Evolutionary conservation across 2,797 vertebrate species (phyloP).

Genomic region (Tiaroga cobitis): DNA sequence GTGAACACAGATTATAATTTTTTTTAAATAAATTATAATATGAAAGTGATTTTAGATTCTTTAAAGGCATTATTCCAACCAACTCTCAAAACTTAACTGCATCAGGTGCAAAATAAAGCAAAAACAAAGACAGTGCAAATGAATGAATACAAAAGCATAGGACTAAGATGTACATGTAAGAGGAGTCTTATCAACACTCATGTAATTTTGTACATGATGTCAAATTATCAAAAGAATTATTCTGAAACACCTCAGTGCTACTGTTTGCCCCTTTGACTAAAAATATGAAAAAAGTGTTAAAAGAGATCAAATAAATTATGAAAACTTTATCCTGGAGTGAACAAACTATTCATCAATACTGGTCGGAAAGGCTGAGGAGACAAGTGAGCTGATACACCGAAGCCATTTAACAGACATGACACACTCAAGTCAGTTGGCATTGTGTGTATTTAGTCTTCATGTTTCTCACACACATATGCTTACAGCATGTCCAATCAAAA

Average conservation of each 20-base stretch:
- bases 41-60: conserved; percentile 1
- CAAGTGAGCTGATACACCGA: conserved; percentile 47
- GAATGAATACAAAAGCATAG: conserved; percentile 57
- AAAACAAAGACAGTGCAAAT: conserved; percentile 75
- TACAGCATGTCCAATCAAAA: conserved; percentile 8
- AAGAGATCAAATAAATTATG: conserved; percentile 62
- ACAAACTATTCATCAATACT: conserved; percentile 81
- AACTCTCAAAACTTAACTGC: conserved; percentile 35
- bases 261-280: conserved; percentile 45
- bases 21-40: neutral
- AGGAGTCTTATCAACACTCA: conserved; percentile 25
- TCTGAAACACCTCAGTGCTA: conserved; percentile 51
- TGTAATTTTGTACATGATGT: conserved; percentile 49
- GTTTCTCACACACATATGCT: conserved; percentile 49
- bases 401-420: conserved; percentile 55
- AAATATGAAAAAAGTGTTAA: conserved; percentile 51
- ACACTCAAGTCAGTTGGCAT: conserved; percentile 78
- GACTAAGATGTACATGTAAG: conserved; percentile 60
- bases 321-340: conserved; percentile 63
- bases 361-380: conserved; percentile 64
- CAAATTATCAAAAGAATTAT: conserved; percentile 46
- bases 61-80: conserved; percentile 10
- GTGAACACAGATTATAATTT: neutral
- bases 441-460: conserved; percentile 63
- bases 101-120: conserved; percentile 77